A percentile compares a stretch with the other conserved stretches of the same genome.
These are phyloP conservation scores for Endotricha flammealis DNA, from an alignment of 2,888 invertebrate genomes.

Conservation along the genomic window DNA sequence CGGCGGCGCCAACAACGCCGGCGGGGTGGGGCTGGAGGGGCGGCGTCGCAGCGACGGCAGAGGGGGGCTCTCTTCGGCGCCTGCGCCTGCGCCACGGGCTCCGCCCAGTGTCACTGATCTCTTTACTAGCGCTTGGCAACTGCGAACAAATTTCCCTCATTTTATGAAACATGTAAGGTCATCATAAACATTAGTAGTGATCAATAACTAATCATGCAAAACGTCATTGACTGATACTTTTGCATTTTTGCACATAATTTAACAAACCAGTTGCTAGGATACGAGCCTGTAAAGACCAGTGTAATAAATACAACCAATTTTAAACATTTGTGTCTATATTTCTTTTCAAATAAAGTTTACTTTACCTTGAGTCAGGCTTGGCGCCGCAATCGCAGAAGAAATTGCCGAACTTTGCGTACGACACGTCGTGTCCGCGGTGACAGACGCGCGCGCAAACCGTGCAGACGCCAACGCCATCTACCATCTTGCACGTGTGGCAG, in stretches of 20 bases:
- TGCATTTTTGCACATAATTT: no score
- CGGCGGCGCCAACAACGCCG: constrained; percentile 41
- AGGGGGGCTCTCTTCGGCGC: constrained; percentile 55
- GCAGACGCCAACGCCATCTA: constrained; percentile 98
- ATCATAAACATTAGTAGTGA: no score
- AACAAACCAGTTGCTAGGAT: no score
- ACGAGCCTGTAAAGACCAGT: no score
- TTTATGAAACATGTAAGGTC: no score
- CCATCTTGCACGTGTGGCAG: constrained; percentile 99
- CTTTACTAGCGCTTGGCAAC: constrained; percentile 72
- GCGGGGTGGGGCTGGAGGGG: constrained; percentile 61
- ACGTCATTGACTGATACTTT: no score
- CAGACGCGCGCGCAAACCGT: constrained; percentile 98
- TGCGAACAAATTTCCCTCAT: no score
- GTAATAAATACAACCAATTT: no score
- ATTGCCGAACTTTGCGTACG: constrained; percentile 98
- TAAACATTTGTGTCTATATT: no score
- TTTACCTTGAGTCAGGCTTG: constrained; percentile 85
- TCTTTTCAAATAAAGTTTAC: no score
- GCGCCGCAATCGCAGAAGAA: constrained; percentile 99
- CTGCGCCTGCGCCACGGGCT: constrained; percentile 38
- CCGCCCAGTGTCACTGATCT: constrained; percentile 58
- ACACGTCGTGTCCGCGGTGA: constrained; percentile 96
- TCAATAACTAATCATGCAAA: no score
- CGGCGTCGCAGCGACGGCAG: constrained; percentile 66